Evolutionary conservation across 2,113 vertebrate species (phyloP), one percentile per base, ranked within the genome.

Genomic region (Trematomus loennbergii): DNA sequence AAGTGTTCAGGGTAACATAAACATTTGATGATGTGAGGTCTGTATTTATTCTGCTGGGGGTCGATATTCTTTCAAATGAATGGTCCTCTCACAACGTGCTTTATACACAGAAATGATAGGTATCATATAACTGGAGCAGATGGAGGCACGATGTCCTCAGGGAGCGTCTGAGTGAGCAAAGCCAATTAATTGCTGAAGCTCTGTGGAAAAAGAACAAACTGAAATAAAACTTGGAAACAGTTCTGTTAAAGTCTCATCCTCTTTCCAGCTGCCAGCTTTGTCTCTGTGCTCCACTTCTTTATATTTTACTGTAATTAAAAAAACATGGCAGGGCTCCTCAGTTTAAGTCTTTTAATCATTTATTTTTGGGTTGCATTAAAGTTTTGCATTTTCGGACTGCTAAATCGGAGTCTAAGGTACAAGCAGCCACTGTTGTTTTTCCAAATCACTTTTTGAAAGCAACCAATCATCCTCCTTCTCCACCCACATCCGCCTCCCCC

Each of bases 401-500:
- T 40, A 40, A 16, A 40, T 63, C 73, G 65, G 65, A 82, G 18
- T 87, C 75, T 74, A 83, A 69, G 73, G 69, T 81, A 71, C 53
- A 40, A 61, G 33, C 72, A 49, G 71, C 63, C 49, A 75, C 36
- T 71, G 76, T 66, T 77, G 83, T 88, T 87, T 87, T 80, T 91
- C 83, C 54, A 84, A 90, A 93, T 91, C 83, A n/a, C 73, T 69
- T 85, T 83, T 76, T 77, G 89, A 92, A 88, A 89, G 90, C 73
- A 89, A 79, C 83, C 81, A 87, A 91, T 93, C 84, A 85, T 86
- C 67, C 58, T 54, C 69, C 22, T 85, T 83, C 87, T 73, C 70
- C 70, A n/a, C 84, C 76, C 45, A 66, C 84, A 85, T 67, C 78
- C 59, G 11, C 88, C 84, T 82, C 33, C 70, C 29, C 79, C 45